A percentile compares a stretch with the other conserved stretches of the same genome.
phyloP scores from a whole-genome alignment of 1,140 invertebrate species.

The Ylistrum balloti region DNA sequence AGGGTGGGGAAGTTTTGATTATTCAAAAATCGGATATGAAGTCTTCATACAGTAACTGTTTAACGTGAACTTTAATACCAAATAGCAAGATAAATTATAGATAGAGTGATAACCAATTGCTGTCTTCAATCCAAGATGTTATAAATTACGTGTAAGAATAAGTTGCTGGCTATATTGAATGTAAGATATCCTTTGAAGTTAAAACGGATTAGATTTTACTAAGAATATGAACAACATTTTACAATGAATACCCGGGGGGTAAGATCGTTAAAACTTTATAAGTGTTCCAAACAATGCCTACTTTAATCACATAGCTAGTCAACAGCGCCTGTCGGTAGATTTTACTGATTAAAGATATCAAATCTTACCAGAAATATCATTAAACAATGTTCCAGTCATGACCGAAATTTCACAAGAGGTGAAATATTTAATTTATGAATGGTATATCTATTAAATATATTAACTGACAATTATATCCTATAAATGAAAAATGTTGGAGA shows the following conservation, averaged over 20 bases:
- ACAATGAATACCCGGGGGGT: constrained; percentile 37
- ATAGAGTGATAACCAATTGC: not conserved
- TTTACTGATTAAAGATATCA: not conserved
- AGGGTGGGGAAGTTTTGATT: constrained; percentile 19
- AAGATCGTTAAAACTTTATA: not conserved
- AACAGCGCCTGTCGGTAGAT: not conserved
- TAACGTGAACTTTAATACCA: not conserved
- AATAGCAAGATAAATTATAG: not conserved
- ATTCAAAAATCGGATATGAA: not conserved
- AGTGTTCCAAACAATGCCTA: not conserved
- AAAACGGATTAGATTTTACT: not conserved
- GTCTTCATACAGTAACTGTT: constrained; percentile 9
- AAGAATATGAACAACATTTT: constrained; percentile 8
- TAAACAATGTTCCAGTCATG: not conserved
- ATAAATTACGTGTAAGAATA: not conserved
- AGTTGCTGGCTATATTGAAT: not conserved
- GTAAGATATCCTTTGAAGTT: not conserved
- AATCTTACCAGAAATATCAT: not conserved
- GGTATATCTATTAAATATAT: no score
- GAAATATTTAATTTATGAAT: no score
- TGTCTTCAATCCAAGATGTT: constrained; percentile 34
- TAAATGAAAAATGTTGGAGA: no score
- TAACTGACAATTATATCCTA: no score
- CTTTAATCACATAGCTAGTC: not conserved
- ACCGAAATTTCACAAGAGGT: not conserved